Evolutionary conservation across 2,113 vertebrate species (phyloP), one percentile per base, ranked within the genome.

Genomic region (Melanotaenia duboulayi): DNA sequence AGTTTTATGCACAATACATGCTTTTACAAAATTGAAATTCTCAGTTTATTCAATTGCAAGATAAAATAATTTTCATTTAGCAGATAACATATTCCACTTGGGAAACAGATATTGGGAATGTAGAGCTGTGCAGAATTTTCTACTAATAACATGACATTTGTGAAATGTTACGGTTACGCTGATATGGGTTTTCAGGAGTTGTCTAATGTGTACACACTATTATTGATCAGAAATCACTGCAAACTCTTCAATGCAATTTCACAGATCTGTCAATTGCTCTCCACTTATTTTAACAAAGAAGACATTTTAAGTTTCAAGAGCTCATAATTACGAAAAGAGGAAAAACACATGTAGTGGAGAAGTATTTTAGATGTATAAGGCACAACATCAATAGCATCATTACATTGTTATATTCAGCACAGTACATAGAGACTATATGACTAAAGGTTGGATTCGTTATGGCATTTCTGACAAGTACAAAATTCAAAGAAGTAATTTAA

Each of bases 251-350:
- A 67, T 13, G 49, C 14, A 37, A 28, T 74, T 54, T 74, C 28
- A 76, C 20, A 39, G 39, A 62, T 54, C n/a, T 54, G 7, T 20
- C 35, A 23, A 17, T 44, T 40, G 13, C 52, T 60, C 24, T 39
- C 50, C n/a, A n/a, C n/a, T n/a, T n/a, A 56, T 32, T 57, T 19
- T 20, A 57, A 39, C 1, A 22, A n/a, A 22, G 62, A 25, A 59
- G 50, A 57, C 52, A 71, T 64, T 71, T 74, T 58, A 61, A 58
- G 70, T 63, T 57, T 39, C 54, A 81, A 68, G 49, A 25, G 68
- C 46, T 50, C 61, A 74, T 62, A 54, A 75, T 80, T 77, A 80
- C 65, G 54, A 68, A 56, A 28, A 28, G 28, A 28, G 28, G 6
- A 28, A 28, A 28, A 6, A 6, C 28, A 28, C 3, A 28, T 28